Percentiles rank a stretch among this genome's conserved stretches.
phyloP scores from a whole-genome alignment of 2,888 invertebrate species.

The Campopleginae sp. region DNA sequence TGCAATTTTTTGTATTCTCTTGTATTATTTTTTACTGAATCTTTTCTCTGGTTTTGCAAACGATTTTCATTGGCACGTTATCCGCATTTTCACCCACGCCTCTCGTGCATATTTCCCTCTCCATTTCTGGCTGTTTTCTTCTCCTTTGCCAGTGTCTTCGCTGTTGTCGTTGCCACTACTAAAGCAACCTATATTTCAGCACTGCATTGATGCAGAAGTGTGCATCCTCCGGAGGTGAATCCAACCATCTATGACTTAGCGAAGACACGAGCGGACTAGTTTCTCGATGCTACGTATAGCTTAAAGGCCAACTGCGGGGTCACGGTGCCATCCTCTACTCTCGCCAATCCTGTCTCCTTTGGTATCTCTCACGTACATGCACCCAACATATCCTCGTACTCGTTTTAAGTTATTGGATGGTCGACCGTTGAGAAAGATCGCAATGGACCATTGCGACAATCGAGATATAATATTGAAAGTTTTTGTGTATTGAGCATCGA shows the following conservation, averaged over 20 bases:
- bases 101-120: slow-evolving; percentile 22
- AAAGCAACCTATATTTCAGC: slow-evolving; percentile 43
- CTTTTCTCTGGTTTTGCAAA: too few species aligned
- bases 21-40: too few species aligned
- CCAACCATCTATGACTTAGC: slow-evolving; percentile 39
- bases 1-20: too few species aligned
- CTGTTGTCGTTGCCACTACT: slow-evolving; percentile 24
- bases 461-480: slow-evolving; percentile 48
- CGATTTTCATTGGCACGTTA: slow-evolving; percentile 19
- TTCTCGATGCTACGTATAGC: slow-evolving; percentile 72
- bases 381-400: slow-evolving; percentile 7
- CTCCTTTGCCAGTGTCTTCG: neutral
- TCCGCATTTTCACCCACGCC: slow-evolving; percentile 55
- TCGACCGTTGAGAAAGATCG: neutral
- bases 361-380: slow-evolving; percentile 13
- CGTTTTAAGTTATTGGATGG: slow-evolving; percentile 24
- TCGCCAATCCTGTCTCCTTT: slow-evolving; percentile 58
- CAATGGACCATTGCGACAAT: slow-evolving; percentile 38
- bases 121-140: slow-evolving; percentile 28
- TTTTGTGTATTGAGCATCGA: slow-evolving; percentile 25
- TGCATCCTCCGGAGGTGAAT: slow-evolving; percentile 54
- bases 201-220: slow-evolving; percentile 29
- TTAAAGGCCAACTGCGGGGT: slow-evolving; percentile 76
- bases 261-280: slow-evolving; percentile 74
- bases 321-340: slow-evolving; percentile 78